phyloP scores from a whole-genome alignment of 1,140 invertebrate species.

The Cydia strobilella region DNA sequence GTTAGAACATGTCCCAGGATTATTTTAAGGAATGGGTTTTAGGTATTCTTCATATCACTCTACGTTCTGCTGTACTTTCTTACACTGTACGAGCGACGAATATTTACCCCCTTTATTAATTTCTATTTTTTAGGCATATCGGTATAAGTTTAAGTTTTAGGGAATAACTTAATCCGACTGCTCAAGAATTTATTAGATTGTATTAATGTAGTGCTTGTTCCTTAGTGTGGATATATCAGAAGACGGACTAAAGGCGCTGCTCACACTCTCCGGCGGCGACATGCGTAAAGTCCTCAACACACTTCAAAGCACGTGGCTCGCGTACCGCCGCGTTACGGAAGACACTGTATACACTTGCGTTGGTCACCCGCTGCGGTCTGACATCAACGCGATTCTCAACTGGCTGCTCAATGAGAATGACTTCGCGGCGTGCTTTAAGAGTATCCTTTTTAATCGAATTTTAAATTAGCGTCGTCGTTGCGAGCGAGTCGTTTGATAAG shows the following conservation, averaged over 20 bases:
- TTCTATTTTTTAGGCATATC: too few species aligned
- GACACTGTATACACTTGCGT: conserved; percentile 98
- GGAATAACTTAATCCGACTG: too few species aligned
- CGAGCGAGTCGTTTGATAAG: too few species aligned
- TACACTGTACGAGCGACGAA: too few species aligned
- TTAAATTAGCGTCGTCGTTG: neutral
- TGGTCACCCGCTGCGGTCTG: conserved; percentile 94
- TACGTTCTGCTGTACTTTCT: too few species aligned
- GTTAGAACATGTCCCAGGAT: too few species aligned
- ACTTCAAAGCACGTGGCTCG: conserved; percentile 94
- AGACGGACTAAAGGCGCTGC: conserved; percentile 94
- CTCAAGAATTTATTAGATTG: too few species aligned
- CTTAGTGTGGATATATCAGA: conserved; percentile 91
- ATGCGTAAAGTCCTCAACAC: conserved; percentile 99
- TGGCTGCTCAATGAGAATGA: conserved; percentile 93
- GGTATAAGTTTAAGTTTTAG: too few species aligned
- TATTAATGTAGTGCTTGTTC: neutral
- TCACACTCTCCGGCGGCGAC: conserved; percentile 96
- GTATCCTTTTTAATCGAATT: conserved; percentile 83
- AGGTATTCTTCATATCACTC: too few species aligned
- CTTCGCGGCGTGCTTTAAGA: conserved; percentile 89
- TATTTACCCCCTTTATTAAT: too few species aligned
- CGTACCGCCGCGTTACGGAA: conserved; percentile 93
- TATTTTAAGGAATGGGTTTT: too few species aligned
- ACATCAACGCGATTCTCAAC: conserved; percentile 94